A percentile compares a stretch with the other conserved stretches of the same genome.
Evolutionary conservation across 2,888 invertebrate genomes (phyloP).

Genomic region (Drosophila anomelani): DNA sequence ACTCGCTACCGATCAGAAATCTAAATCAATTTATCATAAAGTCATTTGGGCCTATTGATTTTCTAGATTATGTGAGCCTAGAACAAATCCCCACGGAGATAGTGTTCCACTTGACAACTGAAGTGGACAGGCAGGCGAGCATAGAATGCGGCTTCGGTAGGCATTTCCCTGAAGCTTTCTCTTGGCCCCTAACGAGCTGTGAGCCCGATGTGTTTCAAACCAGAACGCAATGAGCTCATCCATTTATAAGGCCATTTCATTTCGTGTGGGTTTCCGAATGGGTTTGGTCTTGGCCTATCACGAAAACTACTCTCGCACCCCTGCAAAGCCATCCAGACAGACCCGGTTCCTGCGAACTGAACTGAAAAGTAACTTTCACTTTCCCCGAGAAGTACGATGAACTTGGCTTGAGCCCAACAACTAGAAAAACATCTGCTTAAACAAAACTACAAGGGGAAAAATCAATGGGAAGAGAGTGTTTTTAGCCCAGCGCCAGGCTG

Average conservation of each 20-base stretch:
- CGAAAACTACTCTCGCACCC: conserved; percentile 15
- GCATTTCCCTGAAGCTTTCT: conserved; percentile 46
- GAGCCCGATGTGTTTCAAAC: conserved; percentile 20
- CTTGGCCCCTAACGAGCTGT: conserved; percentile 27
- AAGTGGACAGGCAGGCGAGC: conserved; percentile 15
- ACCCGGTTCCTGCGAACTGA: conserved; percentile 14
- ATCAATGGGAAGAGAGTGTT: conserved; percentile 35
- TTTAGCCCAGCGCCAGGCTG: conserved; percentile 54
- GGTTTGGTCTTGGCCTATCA: conserved; percentile 34
- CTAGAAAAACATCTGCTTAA: conserved; percentile 30
- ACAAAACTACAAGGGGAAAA: conserved; percentile 33
- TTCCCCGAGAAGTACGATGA: conserved; percentile 52
- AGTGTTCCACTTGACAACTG: conserved; percentile 31
- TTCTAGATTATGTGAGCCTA: conserved; percentile 11
- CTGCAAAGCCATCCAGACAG: conserved; percentile 28
- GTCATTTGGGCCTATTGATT: conserved; percentile 27
- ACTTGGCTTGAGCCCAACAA: conserved; percentile 37
- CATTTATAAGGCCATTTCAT: conserved; percentile 27
- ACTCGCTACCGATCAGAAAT: conserved; percentile 22
- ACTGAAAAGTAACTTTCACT: conserved; percentile 66
- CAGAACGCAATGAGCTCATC: conserved; percentile 62
- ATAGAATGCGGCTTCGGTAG: no score
- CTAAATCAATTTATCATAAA: conserved; percentile 33
- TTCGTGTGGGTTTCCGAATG: conserved; percentile 21
- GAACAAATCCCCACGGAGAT: conserved; percentile 17